Conservation (phyloP, 2,113 vertebrate species). For the Cottus gobio region DNA sequence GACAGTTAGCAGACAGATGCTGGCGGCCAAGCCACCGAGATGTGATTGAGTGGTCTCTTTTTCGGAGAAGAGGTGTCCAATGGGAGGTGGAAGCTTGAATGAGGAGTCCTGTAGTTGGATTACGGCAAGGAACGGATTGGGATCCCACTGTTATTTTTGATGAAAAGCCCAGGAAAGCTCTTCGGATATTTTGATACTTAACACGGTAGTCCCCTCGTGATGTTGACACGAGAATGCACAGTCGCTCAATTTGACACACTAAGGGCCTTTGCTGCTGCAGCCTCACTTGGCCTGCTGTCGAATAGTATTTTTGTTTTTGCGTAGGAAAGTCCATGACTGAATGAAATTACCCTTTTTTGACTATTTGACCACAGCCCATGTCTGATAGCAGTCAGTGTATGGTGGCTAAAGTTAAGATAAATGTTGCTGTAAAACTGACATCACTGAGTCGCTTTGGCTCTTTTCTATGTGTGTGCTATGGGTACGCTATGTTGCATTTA, state of each 20-base stretch:
- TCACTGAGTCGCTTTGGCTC: too few relatives aligned
- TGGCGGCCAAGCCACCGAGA: background rate
- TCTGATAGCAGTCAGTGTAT: too few relatives aligned
- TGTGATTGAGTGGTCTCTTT: too few relatives aligned
- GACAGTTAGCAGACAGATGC: constrained; percentile 15
- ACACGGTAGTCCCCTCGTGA: background rate
- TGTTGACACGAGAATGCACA: background rate
- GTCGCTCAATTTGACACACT: background rate
- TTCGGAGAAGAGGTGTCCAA: background rate
- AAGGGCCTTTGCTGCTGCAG: background rate
- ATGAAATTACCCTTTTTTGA: too few relatives aligned
- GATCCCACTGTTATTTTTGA: background rate
- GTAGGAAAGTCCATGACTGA: too few relatives aligned
- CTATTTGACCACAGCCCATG: too few relatives aligned
- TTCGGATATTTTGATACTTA: constrained; percentile 3
- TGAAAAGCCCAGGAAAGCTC: background rate
- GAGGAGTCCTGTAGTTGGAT: background rate
- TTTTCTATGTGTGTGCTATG: too few relatives aligned
- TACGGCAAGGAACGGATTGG: background rate
- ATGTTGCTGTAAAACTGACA: too few relatives aligned
- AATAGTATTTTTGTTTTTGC: too few relatives aligned
- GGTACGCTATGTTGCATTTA: background rate
- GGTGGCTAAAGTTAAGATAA: too few relatives aligned
- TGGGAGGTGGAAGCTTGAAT: background rate
- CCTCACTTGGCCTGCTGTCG: too few relatives aligned